Evolutionary conservation across 2,888 invertebrate genomes (phyloP).

Genomic region (Troilus luridus): DNA sequence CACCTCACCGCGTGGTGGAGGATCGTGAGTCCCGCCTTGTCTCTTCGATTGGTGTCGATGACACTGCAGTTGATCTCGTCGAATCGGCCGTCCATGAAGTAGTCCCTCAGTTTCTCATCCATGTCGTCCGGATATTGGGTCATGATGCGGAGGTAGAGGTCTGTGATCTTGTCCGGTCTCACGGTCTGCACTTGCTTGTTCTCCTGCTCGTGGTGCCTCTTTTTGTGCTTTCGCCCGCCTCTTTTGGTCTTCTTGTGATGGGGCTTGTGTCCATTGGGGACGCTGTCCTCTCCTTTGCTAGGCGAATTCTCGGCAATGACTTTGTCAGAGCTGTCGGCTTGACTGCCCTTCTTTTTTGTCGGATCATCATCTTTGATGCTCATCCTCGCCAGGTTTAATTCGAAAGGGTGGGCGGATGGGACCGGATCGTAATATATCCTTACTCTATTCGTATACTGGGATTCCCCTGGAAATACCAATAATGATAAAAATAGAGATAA

Average conservation of each 20-base stretch:
- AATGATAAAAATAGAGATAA: background rate
- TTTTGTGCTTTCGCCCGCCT: background rate
- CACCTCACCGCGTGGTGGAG: constrained; percentile 19
- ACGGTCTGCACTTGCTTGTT: background rate
- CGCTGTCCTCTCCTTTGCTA: background rate
- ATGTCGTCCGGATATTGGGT: background rate
- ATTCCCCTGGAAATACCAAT: background rate
- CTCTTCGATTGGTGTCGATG: background rate
- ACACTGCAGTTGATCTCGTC: background rate
- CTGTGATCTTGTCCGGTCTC: background rate
- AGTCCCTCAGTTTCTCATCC: background rate
- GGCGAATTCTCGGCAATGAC: background rate
- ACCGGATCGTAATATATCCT: background rate
- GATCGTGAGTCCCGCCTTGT: background rate
- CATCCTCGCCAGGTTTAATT: background rate
- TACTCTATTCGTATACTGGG: background rate
- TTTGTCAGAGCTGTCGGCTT: background rate
- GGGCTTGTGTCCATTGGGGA: background rate
- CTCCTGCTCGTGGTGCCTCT: background rate
- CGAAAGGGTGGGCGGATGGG: background rate
- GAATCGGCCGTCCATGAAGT: background rate
- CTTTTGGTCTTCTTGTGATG: background rate
- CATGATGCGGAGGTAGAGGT: background rate
- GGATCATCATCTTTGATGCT: background rate
- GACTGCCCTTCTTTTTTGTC: background rate